Base-by-base conservation (phyloP, 2,797 vertebrate species). In the Myotis findleyi region DNA sequence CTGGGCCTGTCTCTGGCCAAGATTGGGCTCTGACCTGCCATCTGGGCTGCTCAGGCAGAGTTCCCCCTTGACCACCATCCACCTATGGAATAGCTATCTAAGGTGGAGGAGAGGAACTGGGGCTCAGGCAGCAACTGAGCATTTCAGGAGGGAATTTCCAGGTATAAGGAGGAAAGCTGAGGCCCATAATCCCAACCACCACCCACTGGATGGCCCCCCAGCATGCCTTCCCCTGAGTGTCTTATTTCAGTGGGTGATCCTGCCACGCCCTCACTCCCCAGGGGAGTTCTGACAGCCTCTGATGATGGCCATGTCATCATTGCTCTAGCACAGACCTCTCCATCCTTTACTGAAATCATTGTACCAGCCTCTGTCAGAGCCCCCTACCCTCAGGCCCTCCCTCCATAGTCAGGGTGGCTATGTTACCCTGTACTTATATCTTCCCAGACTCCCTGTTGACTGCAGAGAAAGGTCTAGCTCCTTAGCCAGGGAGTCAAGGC, bases 261-360 rank as follows among this genome's bases (percentile, higher is more conserved):
- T 23, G 57, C 57, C 20, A 17, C 38, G 17, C n/a, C n/a, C 66
- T 66, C 33, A 9, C 55, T 41, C 41, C 57, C n/a, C 66, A 1
- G 5, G 5, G 1, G 25, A 55, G 5, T 44, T 44, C 75, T 72
- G 9, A 27, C 4, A 53, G 44, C 23, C 55, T 51, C 49, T 57
- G 33, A 53, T 17, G 66, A 33, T 2, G 10, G 62, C 44, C 62
- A 62, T 20, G 1, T 18, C 2, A 20, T 2, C 6, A 0, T 36
- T 47, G 53, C 44, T 71, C 11, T n/a, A 57, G 47, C 36, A 77
- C 33, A 17, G 27, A 25, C 18, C 44, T 49, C 12, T 82, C 53
- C 47, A 7, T 79, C n/a, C 76, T 25, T 94, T 36, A 9, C 66
- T 6, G 7, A 57, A 47, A 17, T 53, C 30, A 1, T 30, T 13